Evolutionary conservation across 2,888 invertebrate genomes (phyloP).

Genomic region (Blera fallax): DNA sequence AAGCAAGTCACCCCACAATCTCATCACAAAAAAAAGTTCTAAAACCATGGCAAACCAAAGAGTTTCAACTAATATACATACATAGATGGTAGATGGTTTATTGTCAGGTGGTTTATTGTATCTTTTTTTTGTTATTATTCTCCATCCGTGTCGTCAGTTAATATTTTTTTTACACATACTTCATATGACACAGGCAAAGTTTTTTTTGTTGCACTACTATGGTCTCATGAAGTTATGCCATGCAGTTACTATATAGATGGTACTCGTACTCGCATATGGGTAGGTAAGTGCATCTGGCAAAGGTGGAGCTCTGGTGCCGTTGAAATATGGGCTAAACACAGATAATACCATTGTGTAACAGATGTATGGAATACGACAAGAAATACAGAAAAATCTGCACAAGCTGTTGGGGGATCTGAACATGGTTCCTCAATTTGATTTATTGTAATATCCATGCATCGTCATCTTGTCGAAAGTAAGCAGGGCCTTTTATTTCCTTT

Average conservation of each 20-base stretch:
- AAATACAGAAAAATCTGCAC: neutral
- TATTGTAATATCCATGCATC: neutral
- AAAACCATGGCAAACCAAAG: too few species aligned
- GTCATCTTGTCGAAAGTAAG: neutral
- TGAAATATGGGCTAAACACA: conserved; percentile 14
- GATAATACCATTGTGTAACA: conserved; percentile 11
- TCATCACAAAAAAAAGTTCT: too few species aligned
- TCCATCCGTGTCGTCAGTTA: neutral
- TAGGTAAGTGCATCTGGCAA: conserved; percentile 3
- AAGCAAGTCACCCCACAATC: neutral
- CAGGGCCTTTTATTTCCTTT: neutral
- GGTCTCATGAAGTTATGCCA: conserved; percentile 7
- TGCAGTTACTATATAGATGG: neutral
- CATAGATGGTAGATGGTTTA: neutral
- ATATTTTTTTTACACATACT: neutral
- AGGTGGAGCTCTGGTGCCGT: conserved; percentile 1
- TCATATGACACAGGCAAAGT: neutral
- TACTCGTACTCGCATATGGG: neutral
- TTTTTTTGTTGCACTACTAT: neutral
- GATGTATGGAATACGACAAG: neutral
- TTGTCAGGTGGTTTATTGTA: neutral
- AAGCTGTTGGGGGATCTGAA: neutral
- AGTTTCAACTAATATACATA: neutral
- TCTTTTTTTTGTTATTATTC: neutral
- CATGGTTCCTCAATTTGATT: neutral